These are phyloP conservation scores for Neoniphon sammara DNA, from an alignment of 2,797 vertebrate species.

Conservation along the genomic window DNA sequence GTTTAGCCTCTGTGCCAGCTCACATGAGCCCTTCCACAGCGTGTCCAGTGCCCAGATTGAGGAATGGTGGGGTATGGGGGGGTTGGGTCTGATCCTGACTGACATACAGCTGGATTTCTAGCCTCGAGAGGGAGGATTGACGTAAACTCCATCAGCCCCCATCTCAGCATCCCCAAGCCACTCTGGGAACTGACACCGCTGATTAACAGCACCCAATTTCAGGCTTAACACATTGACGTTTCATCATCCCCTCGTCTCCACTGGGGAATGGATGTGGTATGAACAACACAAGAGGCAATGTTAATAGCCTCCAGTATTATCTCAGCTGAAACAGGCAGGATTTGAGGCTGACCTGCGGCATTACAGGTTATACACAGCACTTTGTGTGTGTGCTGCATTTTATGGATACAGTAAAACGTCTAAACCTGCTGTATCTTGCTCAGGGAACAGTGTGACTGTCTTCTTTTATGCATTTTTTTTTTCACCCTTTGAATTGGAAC, in stretches of 20 bases:
- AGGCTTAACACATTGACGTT: slow-evolving; percentile 56
- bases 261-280: slow-evolving; percentile 16
- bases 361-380: slow-evolving; percentile 19
- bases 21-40: no score
- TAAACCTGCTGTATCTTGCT: slow-evolving; percentile 11
- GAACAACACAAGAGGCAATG: slow-evolving; percentile 38
- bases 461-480: slow-evolving; percentile 14
- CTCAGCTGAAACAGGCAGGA: slow-evolving; percentile 37
- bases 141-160: slow-evolving; percentile 18
- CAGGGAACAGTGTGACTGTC: neutral
- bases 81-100: slow-evolving; percentile 47
- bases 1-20: no score
- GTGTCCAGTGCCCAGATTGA: neutral
- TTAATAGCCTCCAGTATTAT: slow-evolving; percentile 59
- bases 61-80: neutral
- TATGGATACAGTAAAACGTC: neutral
- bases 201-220: slow-evolving; percentile 56
- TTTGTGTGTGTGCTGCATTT: slow-evolving; percentile 1
- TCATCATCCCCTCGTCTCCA: slow-evolving; percentile 47
- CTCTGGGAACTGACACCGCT: slow-evolving; percentile 38
- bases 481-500: slow-evolving; percentile 8
- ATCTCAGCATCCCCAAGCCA: slow-evolving; percentile 14
- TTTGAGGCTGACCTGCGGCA: slow-evolving; percentile 24
- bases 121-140: slow-evolving; percentile 4
- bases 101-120: slow-evolving; percentile 47